Conservation (phyloP, 2,888 invertebrate species). For the Prenolepis imparis region DNA sequence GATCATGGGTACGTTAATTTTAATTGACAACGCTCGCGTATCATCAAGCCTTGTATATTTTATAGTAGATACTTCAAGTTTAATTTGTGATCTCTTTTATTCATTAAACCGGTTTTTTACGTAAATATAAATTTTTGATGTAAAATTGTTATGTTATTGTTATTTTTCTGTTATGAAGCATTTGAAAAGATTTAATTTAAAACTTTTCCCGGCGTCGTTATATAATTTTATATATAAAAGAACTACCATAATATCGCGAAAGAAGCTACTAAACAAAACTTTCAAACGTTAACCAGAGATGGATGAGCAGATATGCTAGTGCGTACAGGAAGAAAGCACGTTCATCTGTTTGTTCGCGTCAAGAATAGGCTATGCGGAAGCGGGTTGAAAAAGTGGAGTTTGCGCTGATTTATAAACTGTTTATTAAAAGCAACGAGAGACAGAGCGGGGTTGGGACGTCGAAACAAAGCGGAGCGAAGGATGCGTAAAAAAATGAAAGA, state of each 20-base stretch:
- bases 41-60: not conserved
- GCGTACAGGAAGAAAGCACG: not conserved
- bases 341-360: constrained; percentile 42
- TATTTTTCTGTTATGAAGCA: not conserved
- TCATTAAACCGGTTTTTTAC: not conserved
- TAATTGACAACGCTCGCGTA: not conserved
- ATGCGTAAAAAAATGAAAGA: constrained; percentile 25
- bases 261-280: constrained; percentile 19
- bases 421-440: constrained; percentile 46
- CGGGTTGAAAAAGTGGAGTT: constrained; percentile 48
- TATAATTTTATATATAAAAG: constrained; percentile 24
- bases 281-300: constrained; percentile 31
- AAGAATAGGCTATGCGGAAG: constrained; percentile 30
- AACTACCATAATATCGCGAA: constrained; percentile 13
- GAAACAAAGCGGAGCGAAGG: constrained; percentile 17
- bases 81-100: not conserved
- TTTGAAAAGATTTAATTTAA: constrained; percentile 40
- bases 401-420: constrained; percentile 49
- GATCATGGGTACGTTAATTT: constrained; percentile 49
- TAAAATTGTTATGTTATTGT: too few relatives aligned
- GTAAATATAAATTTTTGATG: not conserved
- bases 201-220: constrained; percentile 30
- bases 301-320: not conserved
- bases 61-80: not conserved
- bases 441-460: not conserved